Conservation (phyloP, 1,140 invertebrate genomes). For the Thaumatotibia leucotreta region DNA sequence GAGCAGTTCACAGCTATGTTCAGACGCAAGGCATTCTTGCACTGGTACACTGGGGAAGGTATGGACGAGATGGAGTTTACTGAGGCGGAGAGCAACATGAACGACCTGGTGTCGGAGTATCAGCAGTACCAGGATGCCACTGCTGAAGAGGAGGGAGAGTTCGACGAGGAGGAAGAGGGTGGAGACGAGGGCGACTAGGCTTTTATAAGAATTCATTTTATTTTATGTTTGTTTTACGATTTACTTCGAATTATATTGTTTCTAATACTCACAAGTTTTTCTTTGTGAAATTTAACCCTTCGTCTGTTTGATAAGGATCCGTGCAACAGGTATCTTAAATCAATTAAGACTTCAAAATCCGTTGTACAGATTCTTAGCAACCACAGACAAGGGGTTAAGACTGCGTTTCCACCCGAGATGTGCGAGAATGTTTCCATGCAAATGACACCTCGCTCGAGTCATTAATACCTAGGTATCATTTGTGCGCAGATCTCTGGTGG, state of each 20-base stretch:
- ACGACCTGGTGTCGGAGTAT: slow-evolving; percentile 90
- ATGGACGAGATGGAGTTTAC: slow-evolving; percentile 93
- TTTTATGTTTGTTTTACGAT: slow-evolving; percentile 40
- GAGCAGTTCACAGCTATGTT: slow-evolving; percentile 92
- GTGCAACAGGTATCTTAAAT: slow-evolving; percentile 3
- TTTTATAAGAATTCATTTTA: slow-evolving; percentile 45
- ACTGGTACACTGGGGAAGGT: slow-evolving; percentile 90
- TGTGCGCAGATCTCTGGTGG: too few species aligned
- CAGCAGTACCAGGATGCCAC: slow-evolving; percentile 93
- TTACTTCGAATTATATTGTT: slow-evolving; percentile 18
- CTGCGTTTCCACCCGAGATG: too few species aligned
- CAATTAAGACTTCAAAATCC: too few species aligned
- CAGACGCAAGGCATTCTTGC: slow-evolving; percentile 92
- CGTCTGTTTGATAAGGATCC: too few species aligned
- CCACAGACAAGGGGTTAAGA: too few species aligned
- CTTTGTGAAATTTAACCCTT: slow-evolving; percentile 16
- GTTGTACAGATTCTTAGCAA: too few species aligned
- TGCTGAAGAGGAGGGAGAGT: slow-evolving; percentile 87
- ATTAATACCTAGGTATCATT: too few species aligned
- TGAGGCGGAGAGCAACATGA: slow-evolving; percentile 86
- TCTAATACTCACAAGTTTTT: slow-evolving; percentile 12
- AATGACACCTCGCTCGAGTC: too few species aligned
- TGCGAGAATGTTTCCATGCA: too few species aligned
- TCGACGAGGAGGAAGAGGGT: slow-evolving; percentile 86
- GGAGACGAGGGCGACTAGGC: slow-evolving; percentile 78